A percentile compares a stretch with the other conserved stretches of the same genome.
Conservation (phyloP, 2,113 vertebrate genomes). For the Tupaia tana region DNA sequence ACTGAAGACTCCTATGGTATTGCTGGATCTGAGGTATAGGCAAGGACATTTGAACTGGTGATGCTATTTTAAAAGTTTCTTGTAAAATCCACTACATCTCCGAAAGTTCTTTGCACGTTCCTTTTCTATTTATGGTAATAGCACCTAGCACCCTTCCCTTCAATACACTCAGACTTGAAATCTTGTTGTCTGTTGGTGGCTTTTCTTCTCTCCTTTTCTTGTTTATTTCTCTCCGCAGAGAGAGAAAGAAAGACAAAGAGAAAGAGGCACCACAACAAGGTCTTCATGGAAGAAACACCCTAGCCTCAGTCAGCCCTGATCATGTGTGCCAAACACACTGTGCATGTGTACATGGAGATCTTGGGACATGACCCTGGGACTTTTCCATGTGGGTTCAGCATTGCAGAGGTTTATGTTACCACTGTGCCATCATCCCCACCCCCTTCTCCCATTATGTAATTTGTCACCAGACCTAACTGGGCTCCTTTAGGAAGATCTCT, state of each 20-base stretch:
- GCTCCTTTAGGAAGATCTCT: not conserved
- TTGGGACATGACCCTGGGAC: no score
- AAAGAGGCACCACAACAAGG: no score
- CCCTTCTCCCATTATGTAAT: not conserved
- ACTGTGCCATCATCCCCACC: no score
- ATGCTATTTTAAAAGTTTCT: not conserved
- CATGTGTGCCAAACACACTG: no score
- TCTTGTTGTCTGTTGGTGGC: rapidly evolving
- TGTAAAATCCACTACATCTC: not conserved
- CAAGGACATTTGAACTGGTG: not conserved
- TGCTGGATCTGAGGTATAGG: not conserved
- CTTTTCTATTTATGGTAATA: not conserved
- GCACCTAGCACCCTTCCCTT: not conserved
- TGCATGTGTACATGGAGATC: no score
- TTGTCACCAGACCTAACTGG: not conserved
- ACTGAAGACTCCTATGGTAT: not conserved
- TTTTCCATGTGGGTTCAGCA: no score
- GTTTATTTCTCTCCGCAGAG: no score
- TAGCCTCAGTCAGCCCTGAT: no score
- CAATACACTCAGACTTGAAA: not conserved
- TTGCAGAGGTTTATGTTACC: no score
- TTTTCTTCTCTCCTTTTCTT: not conserved
- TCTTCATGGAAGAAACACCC: no score
- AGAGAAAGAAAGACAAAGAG: no score
- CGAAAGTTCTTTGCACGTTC: not conserved